Evolutionary conservation across 2,888 invertebrate genomes (phyloP), one percentile per base, ranked within the genome.

Genomic region (Phasia obesa): DNA sequence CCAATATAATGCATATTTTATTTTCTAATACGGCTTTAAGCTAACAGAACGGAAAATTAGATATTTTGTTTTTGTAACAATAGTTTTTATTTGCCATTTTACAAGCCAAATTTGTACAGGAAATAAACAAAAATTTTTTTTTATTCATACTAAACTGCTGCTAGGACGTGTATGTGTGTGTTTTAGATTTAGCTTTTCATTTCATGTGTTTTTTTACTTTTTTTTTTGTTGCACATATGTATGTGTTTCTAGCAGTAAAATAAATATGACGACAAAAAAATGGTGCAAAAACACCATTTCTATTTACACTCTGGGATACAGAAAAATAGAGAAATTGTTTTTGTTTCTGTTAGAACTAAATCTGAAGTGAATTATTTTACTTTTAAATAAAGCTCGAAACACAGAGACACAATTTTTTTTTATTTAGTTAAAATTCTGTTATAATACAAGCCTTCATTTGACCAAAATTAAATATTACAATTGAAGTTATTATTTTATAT

Each of bases 91-190:
- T 76, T 69, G 49, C 17, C 42, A 60, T 38, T 51, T 49, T 60
- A 42, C 59, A 42, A 76, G 76, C 76, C 67, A 76, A 76, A 76
- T 76, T 76, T 69, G 67, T 76, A 51, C 42, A 67, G 59, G 59
- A 69, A 60, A 76, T 47, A 53, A 21, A 51, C 6, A 60, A 59
- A 38, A 57, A 35, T 9, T 13, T 19, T 35, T 19, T 35, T 65
- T 7, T 25, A 15, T 53, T 42, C 38, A 53, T 53, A 38, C 23
- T 17, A 13, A 67, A 67, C 38, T 67, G 51, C 65, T 51, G 13
- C n/a, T 3, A 21, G 42, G n/a, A 5, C 47, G 44, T 70, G 70
- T 31, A 15, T 57, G 17, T 55, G 21, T 65, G 21, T 57, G 25
- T 60, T 59, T 59, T 44, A 21, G 51, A 51, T 67, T 76, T 67